Conservation (phyloP, 1,140 invertebrate species). For the Cataglyphis hispanica region DNA sequence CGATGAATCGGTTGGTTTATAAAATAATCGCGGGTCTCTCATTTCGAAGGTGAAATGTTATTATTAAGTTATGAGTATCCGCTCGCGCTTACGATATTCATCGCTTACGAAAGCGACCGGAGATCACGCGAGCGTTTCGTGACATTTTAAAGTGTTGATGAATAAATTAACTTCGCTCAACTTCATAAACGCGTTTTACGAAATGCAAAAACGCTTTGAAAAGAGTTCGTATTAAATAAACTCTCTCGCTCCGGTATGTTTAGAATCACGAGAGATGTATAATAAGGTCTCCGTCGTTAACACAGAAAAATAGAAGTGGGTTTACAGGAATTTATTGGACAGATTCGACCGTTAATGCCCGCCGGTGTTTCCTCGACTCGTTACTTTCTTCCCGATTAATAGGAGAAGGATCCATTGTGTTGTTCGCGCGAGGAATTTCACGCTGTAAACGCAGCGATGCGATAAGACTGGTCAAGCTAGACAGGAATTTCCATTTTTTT, state of each 20-base stretch:
- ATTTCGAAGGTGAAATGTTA: neutral
- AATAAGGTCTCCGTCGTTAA: neutral
- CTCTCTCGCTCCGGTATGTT: neutral
- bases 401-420: neutral
- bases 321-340: conserved; percentile 13
- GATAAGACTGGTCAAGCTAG: neutral
- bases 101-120: conserved; percentile 30
- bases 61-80: neutral
- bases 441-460: neutral
- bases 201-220: neutral
- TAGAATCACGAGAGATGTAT: neutral
- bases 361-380: neutral
- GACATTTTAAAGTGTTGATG: conserved; percentile 12
- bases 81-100: neutral
- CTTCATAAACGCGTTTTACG: no score
- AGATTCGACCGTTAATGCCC: conserved; percentile 40
- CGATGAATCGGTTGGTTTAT: neutral
- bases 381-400: conserved; percentile 31
- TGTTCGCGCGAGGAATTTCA: neutral
- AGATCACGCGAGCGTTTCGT: neutral
- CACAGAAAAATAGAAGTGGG: neutral
- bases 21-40: neutral
- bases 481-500: neutral
- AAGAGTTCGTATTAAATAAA: no score
- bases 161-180: neutral